Conservation (phyloP, 2,888 invertebrate genomes). For the Cyclophora albipunctata region DNA sequence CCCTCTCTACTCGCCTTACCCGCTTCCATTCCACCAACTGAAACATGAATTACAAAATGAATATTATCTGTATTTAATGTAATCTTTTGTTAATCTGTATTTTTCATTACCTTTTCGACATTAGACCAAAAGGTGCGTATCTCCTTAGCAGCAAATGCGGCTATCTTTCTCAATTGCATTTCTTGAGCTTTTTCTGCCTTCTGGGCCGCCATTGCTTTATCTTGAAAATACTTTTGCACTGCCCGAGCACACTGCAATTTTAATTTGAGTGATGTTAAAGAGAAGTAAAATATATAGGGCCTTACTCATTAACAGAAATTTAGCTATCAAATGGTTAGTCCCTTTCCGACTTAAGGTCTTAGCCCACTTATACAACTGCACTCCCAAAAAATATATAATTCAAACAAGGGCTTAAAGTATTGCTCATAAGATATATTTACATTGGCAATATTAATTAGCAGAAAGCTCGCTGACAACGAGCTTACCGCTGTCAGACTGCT, state of each 20-base stretch:
- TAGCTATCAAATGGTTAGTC: no score
- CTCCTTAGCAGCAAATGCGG: constrained; percentile 93
- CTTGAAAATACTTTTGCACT: constrained; percentile 93
- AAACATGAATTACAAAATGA: neutral
- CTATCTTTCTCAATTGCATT: constrained; percentile 87
- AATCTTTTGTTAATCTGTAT: no score
- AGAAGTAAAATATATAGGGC: neutral
- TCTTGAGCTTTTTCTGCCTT: constrained; percentile 95
- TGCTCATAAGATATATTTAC: no score
- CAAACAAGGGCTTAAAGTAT: no score
- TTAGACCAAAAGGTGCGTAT: constrained; percentile 96
- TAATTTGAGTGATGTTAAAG: neutral
- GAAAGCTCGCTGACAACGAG: no score
- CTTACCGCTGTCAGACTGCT: no score
- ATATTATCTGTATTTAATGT: neutral
- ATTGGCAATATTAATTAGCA: no score
- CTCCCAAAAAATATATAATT: no score
- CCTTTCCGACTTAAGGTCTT: no score
- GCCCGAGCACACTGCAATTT: constrained; percentile 84
- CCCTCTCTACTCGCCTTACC: constrained; percentile 93
- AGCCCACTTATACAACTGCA: no score
- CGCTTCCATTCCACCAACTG: constrained; percentile 95
- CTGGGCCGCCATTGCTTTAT: constrained; percentile 91
- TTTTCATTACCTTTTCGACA: constrained; percentile 87
- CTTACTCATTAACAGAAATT: neutral